A percentile compares a stretch with the other conserved stretches of the same genome.
Conservation (phyloP, 2,888 invertebrate species). For the Oligia latruncula region DNA sequence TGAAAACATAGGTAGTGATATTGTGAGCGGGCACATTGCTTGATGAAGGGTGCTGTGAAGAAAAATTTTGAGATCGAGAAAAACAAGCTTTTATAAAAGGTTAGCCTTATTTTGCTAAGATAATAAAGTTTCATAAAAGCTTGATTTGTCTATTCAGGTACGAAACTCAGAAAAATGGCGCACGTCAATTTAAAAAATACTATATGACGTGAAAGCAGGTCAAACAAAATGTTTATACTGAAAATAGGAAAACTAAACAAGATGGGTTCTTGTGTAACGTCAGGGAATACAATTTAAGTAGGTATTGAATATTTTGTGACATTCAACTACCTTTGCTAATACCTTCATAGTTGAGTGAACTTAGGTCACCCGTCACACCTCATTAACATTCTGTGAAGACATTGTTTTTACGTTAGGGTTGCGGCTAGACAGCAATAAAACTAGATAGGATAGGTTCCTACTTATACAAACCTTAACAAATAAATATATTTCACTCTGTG, state of each 20-base stretch:
- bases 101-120: not conserved
- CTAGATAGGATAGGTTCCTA: not conserved
- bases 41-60: too few relatives aligned
- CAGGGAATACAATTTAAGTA: not conserved
- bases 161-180: not conserved
- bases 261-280: not conserved
- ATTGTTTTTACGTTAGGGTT: slow-evolving; percentile 1
- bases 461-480: not conserved
- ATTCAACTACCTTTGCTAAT: slow-evolving; percentile 1
- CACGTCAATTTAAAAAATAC: too few relatives aligned
- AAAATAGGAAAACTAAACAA: slow-evolving; percentile 1
- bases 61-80: not conserved
- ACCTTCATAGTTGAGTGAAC: not conserved
- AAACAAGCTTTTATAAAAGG: not conserved
- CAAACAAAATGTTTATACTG: not conserved
- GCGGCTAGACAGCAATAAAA: slow-evolving; percentile 4
- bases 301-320: not conserved
- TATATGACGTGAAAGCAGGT: not conserved
- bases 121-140: not conserved
- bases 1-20: slow-evolving; percentile 44
- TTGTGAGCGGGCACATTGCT: not conserved
- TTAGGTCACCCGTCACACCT: slow-evolving; percentile 26
- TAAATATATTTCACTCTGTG: not conserved
- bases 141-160: not conserved
- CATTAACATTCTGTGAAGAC: slow-evolving; percentile 23